These are phyloP conservation scores for Thalassaphorura encarpata DNA, from an alignment of 1,140 invertebrate genomes.

Conservation along the genomic window DNA sequence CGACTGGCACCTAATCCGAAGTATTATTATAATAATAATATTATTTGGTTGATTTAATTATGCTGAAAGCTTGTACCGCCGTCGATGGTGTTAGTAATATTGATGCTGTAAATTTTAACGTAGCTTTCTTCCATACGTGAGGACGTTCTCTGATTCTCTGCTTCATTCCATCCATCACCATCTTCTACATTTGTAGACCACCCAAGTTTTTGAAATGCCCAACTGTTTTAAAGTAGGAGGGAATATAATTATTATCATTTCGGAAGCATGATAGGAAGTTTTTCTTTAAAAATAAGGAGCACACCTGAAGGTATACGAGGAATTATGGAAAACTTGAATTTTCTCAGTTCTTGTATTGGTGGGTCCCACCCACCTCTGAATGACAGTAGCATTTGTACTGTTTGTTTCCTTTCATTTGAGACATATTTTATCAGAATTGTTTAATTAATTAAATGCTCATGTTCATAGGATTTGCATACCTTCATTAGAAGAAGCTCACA, in stretches of 20 bases:
- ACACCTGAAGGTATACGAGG: constrained; percentile 44
- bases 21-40: too few relatives aligned
- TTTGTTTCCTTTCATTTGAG: constrained; percentile 33
- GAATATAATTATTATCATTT: too few relatives aligned
- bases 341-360: constrained; percentile 38
- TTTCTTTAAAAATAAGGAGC: too few relatives aligned
- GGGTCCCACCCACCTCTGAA: constrained; percentile 41
- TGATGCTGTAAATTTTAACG: constrained; percentile 47
- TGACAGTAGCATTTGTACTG: constrained; percentile 38
- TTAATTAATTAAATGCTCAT: not conserved
- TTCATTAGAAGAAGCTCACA: constrained; percentile 48
- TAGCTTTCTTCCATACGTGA: constrained; percentile 34
- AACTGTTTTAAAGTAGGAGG: too few relatives aligned
- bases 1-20: too few relatives aligned
- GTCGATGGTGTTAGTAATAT: constrained; percentile 49
- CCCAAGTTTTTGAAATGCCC: constrained; percentile 46
- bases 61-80: constrained; percentile 47
- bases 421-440: too few relatives aligned
- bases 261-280: too few relatives aligned
- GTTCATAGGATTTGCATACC: constrained; percentile 34
- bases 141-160: not conserved
- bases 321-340: constrained; percentile 41
- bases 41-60: too few relatives aligned
- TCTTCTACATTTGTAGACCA: constrained; percentile 25
- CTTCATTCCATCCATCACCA: constrained; percentile 8